Percentiles rank a stretch among this genome's conserved stretches.
Evolutionary conservation across 64 coral and sea anemone species (phyloP).

Genomic region (Cladopsammia gracilis): DNA sequence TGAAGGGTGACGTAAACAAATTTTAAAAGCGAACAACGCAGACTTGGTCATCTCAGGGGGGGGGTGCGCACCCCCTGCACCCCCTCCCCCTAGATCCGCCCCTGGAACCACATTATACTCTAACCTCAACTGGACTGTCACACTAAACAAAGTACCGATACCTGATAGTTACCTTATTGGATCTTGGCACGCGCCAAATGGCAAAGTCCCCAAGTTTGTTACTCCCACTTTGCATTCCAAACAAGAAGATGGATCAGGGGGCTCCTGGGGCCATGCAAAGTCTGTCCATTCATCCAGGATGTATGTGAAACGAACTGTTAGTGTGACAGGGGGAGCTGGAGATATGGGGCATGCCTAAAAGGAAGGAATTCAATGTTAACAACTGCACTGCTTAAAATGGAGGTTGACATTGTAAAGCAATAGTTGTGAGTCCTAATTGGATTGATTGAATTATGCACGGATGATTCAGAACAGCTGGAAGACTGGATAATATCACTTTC

Average conservation of each 20-base stretch:
- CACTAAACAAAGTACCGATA: background rate
- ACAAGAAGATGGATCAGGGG: slow-evolving; percentile 80
- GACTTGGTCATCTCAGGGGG: no score
- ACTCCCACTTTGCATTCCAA: slow-evolving; percentile 89
- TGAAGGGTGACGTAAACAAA: no score
- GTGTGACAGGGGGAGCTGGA: slow-evolving; percentile 83
- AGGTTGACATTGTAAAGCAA: no score
- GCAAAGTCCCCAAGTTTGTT: slow-evolving; percentile 74
- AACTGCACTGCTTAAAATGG: background rate
- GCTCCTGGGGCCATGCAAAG: slow-evolving; percentile 94
- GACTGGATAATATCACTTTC: no score
- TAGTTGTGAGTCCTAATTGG: no score
- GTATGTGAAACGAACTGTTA: slow-evolving; percentile 95
- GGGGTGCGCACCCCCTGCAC: no score
- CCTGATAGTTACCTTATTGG: slow-evolving; percentile 76
- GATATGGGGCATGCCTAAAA: slow-evolving; percentile 80
- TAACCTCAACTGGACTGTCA: background rate
- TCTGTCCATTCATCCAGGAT: slow-evolving; percentile 96
- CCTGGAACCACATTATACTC: no score
- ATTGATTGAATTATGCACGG: no score
- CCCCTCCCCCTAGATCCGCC: no score
- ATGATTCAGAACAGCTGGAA: no score
- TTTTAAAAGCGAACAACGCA: no score
- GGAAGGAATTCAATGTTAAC: background rate
- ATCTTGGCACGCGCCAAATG: slow-evolving; percentile 95